Evolutionary conservation across 1,140 invertebrate genomes (phyloP), one percentile per base, ranked within the genome.

Genomic region (Procambarus clarkii): DNA sequence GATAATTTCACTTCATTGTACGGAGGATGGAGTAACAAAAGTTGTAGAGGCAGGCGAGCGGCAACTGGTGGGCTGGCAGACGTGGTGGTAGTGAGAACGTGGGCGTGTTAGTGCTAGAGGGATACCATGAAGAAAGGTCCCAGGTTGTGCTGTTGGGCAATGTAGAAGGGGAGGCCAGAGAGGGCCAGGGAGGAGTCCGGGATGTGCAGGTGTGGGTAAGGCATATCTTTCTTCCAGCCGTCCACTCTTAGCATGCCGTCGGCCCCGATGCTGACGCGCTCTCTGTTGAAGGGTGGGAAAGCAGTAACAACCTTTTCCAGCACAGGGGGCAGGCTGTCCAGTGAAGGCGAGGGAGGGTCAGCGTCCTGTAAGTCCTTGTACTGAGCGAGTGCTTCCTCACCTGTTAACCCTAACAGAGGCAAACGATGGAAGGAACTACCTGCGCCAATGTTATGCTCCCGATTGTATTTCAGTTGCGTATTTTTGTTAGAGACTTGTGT

Each of bases 321-420:
- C 3, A 50, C 18, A 8, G n/a, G 46, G 11, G 77, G 45, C 21
- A 18, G 44, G 8, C 45, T 44, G 46, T 78, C 76, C 13, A 24
- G 24, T 3, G 13, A 15, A 50, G 46, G 78, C 18, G 21, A 18
- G 24, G 48, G 79, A 45, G 8, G 46, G 48, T n/a, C 50, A 50
- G 11, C 48, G 24, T 4, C 24, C 46, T n/a, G 9, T 80, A 3
- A 46, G 50, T 80, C 46, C 50, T 54, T 54, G 50, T 9, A n/a
- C 78, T 4, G 13, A 9, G 21, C 50, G 3, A 83, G 3, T 21
- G 81, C 81, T 2, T 45, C 34, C 24, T 83, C 3, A 4, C 81
- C 81, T n/a, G 81, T 83, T 15, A 83, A 15, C n/a, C 81, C 81
- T 5, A 83, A 21, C 5, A 83, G 81, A 7, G 81, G 81, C 3